Base-by-base conservation (phyloP, 2,797 vertebrate species). In the Diplodus puntazzo region DNA sequence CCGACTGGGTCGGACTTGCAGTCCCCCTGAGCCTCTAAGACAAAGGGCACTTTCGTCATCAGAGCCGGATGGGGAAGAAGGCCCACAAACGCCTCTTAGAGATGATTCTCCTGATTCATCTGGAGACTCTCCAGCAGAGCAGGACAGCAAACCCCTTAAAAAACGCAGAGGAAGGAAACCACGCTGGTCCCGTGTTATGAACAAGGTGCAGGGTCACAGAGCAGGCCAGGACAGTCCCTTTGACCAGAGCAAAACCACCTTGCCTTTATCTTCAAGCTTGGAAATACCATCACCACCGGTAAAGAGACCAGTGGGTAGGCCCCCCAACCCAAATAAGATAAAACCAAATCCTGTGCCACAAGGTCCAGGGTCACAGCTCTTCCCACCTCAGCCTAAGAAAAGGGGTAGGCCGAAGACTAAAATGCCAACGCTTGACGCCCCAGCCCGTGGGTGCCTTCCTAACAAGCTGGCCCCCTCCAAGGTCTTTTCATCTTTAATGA, bases 81-180 rank as follows among this genome's bases (percentile, higher is more conserved):
- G 90, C 65, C 88, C 93, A 46, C 89, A 85, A 34, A 88, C 91
- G 4, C 92, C 92, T 59, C 91, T 93, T 30, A 92, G 92, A 86
- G 94, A 95, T 64, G 94, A 95, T 71, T 94, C 92, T 58, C 90
- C 90, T 0, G 91, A 95, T 86, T 92, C 87, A 64, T 96, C 94
- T 20, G 61, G 94, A 34, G 94, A 93, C 63, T 96, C 96, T 12
- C 91, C 92, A 3, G 72, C 89, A 62, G 96, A 96, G 77, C 96
- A 95, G 86, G 95, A 98, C 79, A 95, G 95, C 27, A 99, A 97
- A 88, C 97, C 97, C 39, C 89, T 99, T 21, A 99, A 98, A 93
- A 99, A 98, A 83, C 96, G 97, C 42, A 96, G 98, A 92, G 98
- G 97, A 73, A 95, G 97, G 87, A 97, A 98, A 79, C 96, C 97